These are phyloP conservation scores for Syndactyla subalaris DNA, from an alignment of 2,797 vertebrate species.

Conservation along the genomic window DNA sequence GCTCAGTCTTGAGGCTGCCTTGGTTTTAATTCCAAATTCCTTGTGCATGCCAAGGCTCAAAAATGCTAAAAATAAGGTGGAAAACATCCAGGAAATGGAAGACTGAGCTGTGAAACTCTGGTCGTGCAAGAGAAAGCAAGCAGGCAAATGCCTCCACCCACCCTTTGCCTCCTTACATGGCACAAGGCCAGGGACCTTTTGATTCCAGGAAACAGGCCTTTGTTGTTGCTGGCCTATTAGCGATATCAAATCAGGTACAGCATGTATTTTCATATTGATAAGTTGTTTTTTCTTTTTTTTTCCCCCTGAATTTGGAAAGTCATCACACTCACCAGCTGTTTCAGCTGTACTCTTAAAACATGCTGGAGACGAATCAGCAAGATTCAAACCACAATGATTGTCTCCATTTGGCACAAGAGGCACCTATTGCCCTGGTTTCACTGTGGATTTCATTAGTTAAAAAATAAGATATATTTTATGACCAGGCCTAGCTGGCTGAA, in stretches of 20 bases:
- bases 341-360: not conserved
- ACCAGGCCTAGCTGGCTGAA: not conserved
- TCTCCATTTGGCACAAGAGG: not conserved
- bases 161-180: not conserved
- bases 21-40: not conserved
- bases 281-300: not conserved
- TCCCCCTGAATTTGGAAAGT: not conserved
- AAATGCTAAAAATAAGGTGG: not conserved
- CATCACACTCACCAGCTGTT: not conserved
- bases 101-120: not conserved
- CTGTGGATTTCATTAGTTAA: not conserved
- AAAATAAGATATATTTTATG: not conserved
- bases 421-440: not conserved
- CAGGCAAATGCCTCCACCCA: not conserved
- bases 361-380: not conserved
- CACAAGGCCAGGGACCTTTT: not conserved
- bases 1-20: not conserved
- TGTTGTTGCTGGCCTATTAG: not conserved
- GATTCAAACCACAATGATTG: not conserved
- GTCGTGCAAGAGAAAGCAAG: not conserved
- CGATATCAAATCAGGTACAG: not conserved
- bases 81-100: not conserved
- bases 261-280: not conserved
- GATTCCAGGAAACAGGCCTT: not conserved
- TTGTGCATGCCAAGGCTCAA: not conserved